phyloP scores from a whole-genome alignment of 2,797 vertebrate genomes.

The Eulemur rubriventer region DNA sequence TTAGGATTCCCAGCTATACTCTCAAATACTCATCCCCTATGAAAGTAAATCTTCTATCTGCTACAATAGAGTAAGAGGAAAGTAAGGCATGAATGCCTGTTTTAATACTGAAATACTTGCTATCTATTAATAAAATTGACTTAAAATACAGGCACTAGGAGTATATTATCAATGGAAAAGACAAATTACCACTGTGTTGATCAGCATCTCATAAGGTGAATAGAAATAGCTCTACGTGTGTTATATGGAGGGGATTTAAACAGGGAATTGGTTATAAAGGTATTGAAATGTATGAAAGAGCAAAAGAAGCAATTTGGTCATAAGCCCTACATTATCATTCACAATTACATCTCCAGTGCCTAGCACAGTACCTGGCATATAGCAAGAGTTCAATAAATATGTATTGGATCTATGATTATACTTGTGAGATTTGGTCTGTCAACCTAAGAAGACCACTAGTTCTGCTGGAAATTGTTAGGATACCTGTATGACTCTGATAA shows the following conservation, averaged over 20 bases:
- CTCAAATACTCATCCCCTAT: neutral
- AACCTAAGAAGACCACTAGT: neutral
- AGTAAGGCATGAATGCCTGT: neutral
- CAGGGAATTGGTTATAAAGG: neutral
- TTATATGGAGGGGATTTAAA: neutral
- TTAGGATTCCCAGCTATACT: neutral
- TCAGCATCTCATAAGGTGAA: neutral
- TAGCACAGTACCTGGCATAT: neutral
- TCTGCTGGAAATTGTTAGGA: neutral
- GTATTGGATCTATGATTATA: neutral
- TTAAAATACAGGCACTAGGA: neutral
- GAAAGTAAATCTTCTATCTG: conserved; percentile 6
- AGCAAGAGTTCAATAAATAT: neutral
- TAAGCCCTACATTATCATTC: neutral
- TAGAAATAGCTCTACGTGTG: neutral
- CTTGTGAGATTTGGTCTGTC: neutral
- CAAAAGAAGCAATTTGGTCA: neutral
- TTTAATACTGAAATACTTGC: neutral
- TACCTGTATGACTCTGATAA: neutral
- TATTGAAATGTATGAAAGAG: conserved; percentile 6
- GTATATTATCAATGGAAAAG: neutral
- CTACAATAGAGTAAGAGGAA: neutral
- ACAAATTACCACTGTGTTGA: neutral
- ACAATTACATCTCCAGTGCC: neutral
- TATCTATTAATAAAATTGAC: conserved; percentile 1